Base-by-base conservation (phyloP, 2,888 invertebrate genomes). In the Parnassius apollo region DNA sequence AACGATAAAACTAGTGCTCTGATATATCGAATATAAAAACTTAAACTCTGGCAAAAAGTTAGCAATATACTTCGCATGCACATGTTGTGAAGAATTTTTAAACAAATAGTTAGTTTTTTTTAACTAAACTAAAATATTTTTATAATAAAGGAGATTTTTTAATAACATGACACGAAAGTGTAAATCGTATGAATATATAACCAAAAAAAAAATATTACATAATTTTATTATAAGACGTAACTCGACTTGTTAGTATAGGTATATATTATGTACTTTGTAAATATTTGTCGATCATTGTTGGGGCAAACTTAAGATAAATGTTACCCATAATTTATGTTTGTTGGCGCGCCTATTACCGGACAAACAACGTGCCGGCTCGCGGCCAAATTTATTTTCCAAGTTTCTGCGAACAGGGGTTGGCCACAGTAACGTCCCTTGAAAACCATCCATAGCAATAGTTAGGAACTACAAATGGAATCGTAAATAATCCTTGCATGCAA, bases 341-440 rank as follows among this genome's bases (percentile, higher is more conserved):
- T 81, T 78, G 75, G 75, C 76, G 72, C 68, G 81, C 78, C 83
- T 82, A 83, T 86, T 86, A 83, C 82, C 74, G 77, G 79, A 81
- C 86, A 84, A 85, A 87, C 84, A 85, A 81, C 78, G 71, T 52
- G 66, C 71, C 74, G 77, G 74, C 74, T 74, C n/a, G 74, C 69
- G 74, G 76, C 77, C 77, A 81, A 86, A 88, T 87, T 86, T 88
- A 86, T 87, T 85, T 83, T 78, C 83, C 73, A 86, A 86, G 83
- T 88, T 85, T 79, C 69, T 75, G 71, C 67, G 74, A 77, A 75
- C 77, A 75, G 72, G 75, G 76, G 71, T 72, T 71, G 70, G 71
- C 80, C 77, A 69, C 80, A 78, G 77, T 12, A 13, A 49, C 13
- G 9, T 49, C 72, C 73, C 67, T 70, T 66, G 70, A 75, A 70